Evolutionary conservation across 2,888 invertebrate genomes (phyloP), one percentile per base, ranked within the genome.

Genomic region (Coleophora flavipennella): DNA sequence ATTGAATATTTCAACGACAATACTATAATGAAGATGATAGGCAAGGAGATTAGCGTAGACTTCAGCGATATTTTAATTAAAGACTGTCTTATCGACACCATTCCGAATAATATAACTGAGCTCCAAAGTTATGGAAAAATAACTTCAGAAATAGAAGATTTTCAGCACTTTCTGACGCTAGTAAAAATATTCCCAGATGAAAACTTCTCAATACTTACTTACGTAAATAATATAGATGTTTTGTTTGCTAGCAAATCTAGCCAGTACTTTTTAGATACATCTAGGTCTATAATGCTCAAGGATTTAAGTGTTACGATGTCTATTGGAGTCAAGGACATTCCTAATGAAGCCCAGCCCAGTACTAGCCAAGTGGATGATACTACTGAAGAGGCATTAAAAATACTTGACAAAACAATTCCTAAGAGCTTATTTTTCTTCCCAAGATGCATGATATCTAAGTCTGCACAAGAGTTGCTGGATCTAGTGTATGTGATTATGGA

Each of bases 161-260:
- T 95, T 45, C 91, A 95, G 62, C 67, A 80, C 34, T 85, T 85
- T 43, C 75, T 95, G 27, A 67, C 86, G 2, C 67, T 83, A 33
- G 75, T 89, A 33, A 86, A 87, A 43, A 89, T 91, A 46, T 87
- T 92, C 45, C 74, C 81, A 1, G 65, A 81, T 11, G 71, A 84
- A 1, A 86, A 88, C 44, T 67, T 79, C 26, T 86, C 89, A 1
- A 80, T 95, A 36, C 66, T 89, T 1, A 86, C 90, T 31, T 95
- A 92, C 61, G 87, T 91, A 1, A 86, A 88, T 20, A 90, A 93
- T 65, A 88, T 94, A 41, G 92, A 94, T 62, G 79, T 88, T 4
- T 74, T 93, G 27, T 95, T 93, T 69, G 90, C 92, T 27, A 89
- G 91, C 57, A 92, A 92, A 57, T 90, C 92, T 38, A 91, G 92